phyloP scores from a whole-genome alignment of 1,140 invertebrate genomes.

The Drosophila mauritiana region DNA sequence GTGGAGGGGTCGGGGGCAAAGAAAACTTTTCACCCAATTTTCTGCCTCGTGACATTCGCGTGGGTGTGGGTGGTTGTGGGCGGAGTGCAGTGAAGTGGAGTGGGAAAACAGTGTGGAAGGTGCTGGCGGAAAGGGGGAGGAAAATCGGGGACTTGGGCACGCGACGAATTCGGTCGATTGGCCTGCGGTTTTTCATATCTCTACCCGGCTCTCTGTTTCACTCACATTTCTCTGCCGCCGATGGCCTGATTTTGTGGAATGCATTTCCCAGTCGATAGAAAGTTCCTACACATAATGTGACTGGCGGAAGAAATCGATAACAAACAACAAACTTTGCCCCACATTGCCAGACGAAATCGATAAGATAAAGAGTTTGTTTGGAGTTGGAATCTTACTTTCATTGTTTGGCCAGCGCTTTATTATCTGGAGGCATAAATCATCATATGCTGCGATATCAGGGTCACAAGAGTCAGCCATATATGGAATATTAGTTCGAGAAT shows the following conservation, averaged over 20 bases:
- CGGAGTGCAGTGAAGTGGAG: slow-evolving; percentile 12
- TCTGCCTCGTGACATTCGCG: slow-evolving; percentile 63
- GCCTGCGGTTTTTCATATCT: slow-evolving; percentile 25
- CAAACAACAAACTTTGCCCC: slow-evolving; percentile 25
- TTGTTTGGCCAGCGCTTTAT: slow-evolving; percentile 17
- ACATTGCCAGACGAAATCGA: slow-evolving; percentile 33
- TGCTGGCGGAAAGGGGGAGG: slow-evolving; percentile 2
- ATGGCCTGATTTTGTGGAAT: slow-evolving; percentile 49
- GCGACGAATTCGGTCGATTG: slow-evolving; percentile 47
- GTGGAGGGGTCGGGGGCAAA: slow-evolving; percentile 6
- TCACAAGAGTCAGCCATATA: slow-evolving; percentile 15
- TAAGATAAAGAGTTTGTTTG: slow-evolving; percentile 57
- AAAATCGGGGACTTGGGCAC: slow-evolving; percentile 41
- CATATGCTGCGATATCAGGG: slow-evolving; percentile 4
- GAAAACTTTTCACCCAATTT: slow-evolving; percentile 79
- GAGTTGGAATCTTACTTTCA: slow-evolving; percentile 28
- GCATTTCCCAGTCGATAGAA: slow-evolving; percentile 50
- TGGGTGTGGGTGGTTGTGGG: slow-evolving; percentile 43
- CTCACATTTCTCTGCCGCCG: slow-evolving; percentile 19
- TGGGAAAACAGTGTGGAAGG: slow-evolving; percentile 22
- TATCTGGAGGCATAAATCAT: slow-evolving; percentile 40
- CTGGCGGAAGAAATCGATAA: slow-evolving; percentile 55
- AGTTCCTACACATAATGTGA: slow-evolving; percentile 50
- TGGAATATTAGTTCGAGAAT: slow-evolving; percentile 4
- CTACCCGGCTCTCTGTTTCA: slow-evolving; percentile 1